A percentile compares a stretch with the other conserved stretches of the same genome.
Evolutionary conservation across 2,113 vertebrate species (phyloP).

Genomic region (Neotragus moschatus): DNA sequence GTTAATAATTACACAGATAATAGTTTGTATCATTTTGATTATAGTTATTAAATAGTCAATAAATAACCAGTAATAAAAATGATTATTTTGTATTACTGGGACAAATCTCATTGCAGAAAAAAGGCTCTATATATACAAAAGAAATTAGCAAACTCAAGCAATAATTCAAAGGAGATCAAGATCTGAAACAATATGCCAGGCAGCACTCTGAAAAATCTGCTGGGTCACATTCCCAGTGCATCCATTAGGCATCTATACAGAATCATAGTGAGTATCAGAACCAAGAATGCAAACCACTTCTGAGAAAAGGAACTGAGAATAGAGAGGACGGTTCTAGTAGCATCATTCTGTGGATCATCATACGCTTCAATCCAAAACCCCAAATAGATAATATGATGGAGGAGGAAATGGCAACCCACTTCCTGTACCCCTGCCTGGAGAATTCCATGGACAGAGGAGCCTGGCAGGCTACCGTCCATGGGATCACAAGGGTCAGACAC

Average conservation of each 20-base stretch:
- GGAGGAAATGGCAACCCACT: background rate
- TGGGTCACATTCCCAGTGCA: background rate
- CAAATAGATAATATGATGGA: background rate
- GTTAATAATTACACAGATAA: slow-evolving; percentile 47
- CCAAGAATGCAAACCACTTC: background rate
- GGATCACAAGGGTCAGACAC: background rate
- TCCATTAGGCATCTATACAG: background rate
- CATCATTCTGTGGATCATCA: background rate
- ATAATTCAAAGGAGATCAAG: slow-evolving; percentile 44
- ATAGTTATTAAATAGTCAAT: slow-evolving; percentile 30
- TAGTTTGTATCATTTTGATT: slow-evolving; percentile 40
- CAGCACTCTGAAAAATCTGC: slow-evolving; percentile 8
- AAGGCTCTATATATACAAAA: background rate
- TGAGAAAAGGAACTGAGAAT: slow-evolving; percentile 20
- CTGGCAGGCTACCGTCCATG: background rate
- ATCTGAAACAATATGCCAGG: background rate
- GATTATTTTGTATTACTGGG: slow-evolving; percentile 30
- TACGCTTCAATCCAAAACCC: background rate
- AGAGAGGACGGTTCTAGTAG: background rate
- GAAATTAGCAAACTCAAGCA: slow-evolving; percentile 56
- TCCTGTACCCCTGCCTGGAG: background rate
- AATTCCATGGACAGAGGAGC: background rate
- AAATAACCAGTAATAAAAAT: slow-evolving; percentile 12
- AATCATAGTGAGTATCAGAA: background rate
- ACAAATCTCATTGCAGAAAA: slow-evolving; percentile 19